A percentile compares a stretch with the other conserved stretches of the same genome.
These are phyloP conservation scores for Lumbricus terrestris DNA, from an alignment of 2,888 invertebrate species.

Conservation along the genomic window DNA sequence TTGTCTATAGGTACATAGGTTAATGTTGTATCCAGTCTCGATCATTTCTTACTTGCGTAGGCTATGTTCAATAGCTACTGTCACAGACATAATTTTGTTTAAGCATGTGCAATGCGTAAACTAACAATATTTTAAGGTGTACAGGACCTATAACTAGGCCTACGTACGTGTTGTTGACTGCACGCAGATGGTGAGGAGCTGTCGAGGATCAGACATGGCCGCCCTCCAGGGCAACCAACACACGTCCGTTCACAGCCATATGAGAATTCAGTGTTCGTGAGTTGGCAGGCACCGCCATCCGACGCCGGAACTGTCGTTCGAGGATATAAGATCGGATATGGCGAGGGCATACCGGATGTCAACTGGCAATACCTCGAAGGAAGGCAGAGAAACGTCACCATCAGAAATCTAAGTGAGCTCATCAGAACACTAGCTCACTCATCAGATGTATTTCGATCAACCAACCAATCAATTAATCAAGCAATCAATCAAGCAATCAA, in stretches of 20 bases:
- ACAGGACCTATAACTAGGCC: too few relatives aligned
- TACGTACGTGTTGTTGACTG: not conserved
- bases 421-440: too few relatives aligned
- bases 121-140: too few relatives aligned
- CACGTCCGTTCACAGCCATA: slow-evolving; percentile 34
- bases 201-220: not conserved
- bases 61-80: too few relatives aligned
- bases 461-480: too few relatives aligned
- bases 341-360: slow-evolving; percentile 41
- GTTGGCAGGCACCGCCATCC: slow-evolving; percentile 35
- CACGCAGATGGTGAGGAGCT: not conserved
- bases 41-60: too few relatives aligned
- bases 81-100: too few relatives aligned
- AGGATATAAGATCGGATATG: slow-evolving; percentile 41
- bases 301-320: slow-evolving; percentile 30
- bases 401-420: slow-evolving; percentile 38
- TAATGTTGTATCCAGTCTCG: too few relatives aligned
- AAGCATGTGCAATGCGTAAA: too few relatives aligned
- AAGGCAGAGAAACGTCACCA: slow-evolving; percentile 37
- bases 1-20: too few relatives aligned
- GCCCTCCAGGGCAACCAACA: slow-evolving; percentile 34
- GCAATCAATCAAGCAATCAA: too few relatives aligned
- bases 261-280: slow-evolving; percentile 38
- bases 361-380: slow-evolving; percentile 41
- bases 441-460: not conserved